Evolutionary conservation across 2,113 vertebrate genomes (phyloP).

Genomic region (Vanacampus margaritifer): DNA sequence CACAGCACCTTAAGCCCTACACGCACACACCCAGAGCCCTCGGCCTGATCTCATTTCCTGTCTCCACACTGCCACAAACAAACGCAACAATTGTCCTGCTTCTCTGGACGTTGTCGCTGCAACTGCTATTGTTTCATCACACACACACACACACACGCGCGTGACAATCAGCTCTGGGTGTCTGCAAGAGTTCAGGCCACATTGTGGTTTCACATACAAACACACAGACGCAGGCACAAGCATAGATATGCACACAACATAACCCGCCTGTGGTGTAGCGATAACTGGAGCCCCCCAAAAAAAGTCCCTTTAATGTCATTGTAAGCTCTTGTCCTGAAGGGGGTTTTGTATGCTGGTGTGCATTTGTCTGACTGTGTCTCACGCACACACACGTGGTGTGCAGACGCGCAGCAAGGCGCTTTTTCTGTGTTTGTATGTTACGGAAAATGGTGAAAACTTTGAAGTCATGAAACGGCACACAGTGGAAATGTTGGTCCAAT

Average conservation of each 20-base stretch:
- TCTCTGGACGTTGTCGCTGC: slow-evolving; percentile 43
- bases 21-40: slow-evolving; percentile 41
- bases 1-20: slow-evolving; percentile 45
- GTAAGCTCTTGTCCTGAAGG: slow-evolving; percentile 67
- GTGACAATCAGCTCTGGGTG: slow-evolving; percentile 25
- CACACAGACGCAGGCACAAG: slow-evolving; percentile 24
- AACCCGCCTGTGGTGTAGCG: slow-evolving; percentile 63
- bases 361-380: slow-evolving; percentile 23
- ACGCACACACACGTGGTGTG: slow-evolving; percentile 22
- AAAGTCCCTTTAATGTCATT: slow-evolving; percentile 71
- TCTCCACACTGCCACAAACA: slow-evolving; percentile 52
- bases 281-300: slow-evolving; percentile 66
- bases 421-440: slow-evolving; percentile 17
- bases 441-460: slow-evolving; percentile 7
- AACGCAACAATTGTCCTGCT: slow-evolving; percentile 57
- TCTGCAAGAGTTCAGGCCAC: slow-evolving; percentile 50
- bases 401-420: slow-evolving; percentile 3
- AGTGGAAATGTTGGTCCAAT: slow-evolving; percentile 5
- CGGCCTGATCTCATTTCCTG: slow-evolving; percentile 69
- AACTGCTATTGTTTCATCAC: slow-evolving; percentile 42
- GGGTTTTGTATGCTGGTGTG: slow-evolving; percentile 28
- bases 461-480: slow-evolving; percentile 6
- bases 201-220: slow-evolving; percentile 26
- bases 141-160: slow-evolving; percentile 20
- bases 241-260: slow-evolving; percentile 37